phyloP scores from a whole-genome alignment of 2,797 vertebrate genomes.

The Onychomys torridus region DNA sequence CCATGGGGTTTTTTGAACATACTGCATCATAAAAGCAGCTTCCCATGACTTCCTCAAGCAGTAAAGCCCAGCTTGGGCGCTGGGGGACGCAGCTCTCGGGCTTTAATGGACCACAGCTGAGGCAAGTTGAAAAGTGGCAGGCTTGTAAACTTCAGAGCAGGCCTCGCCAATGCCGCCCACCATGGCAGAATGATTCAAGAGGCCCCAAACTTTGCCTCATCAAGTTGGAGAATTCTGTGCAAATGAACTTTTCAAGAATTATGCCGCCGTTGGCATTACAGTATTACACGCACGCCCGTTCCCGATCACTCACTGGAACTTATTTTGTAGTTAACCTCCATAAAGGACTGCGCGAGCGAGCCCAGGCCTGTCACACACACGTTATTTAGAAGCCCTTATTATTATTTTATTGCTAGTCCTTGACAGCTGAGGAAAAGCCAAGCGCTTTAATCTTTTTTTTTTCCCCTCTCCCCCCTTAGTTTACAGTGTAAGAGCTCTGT shows the following conservation, averaged over 20 bases:
- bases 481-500: slow-evolving; percentile 90
- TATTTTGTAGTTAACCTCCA: slow-evolving; percentile 94
- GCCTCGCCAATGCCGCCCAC: slow-evolving; percentile 72
- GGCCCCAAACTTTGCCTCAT: slow-evolving; percentile 82
- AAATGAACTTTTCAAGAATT: slow-evolving; percentile 89
- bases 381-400: slow-evolving; percentile 93
- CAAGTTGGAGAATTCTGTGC: slow-evolving; percentile 84
- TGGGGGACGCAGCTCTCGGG: slow-evolving; percentile 26
- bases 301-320: slow-evolving; percentile 91
- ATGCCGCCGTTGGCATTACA: slow-evolving; percentile 87
- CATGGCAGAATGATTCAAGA: slow-evolving; percentile 79
- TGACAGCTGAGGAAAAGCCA: slow-evolving; percentile 92
- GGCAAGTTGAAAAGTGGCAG: slow-evolving; percentile 77
- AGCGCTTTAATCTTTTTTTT: slow-evolving; percentile 91
- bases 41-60: slow-evolving; percentile 78
- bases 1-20: slow-evolving; percentile 64
- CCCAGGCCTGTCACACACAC: slow-evolving; percentile 90
- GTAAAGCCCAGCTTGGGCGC: slow-evolving; percentile 31
- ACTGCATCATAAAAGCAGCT: slow-evolving; percentile 81
- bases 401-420: slow-evolving; percentile 93
- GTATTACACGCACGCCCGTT: slow-evolving; percentile 87
- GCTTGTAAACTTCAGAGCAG: slow-evolving; percentile 59
- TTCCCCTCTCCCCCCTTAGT: slow-evolving; percentile 86
- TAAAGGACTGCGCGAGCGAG: slow-evolving; percentile 90
- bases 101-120: slow-evolving; percentile 82